phyloP scores from a whole-genome alignment of 1,140 invertebrate species.

The Drosophila ohnishii region DNA sequence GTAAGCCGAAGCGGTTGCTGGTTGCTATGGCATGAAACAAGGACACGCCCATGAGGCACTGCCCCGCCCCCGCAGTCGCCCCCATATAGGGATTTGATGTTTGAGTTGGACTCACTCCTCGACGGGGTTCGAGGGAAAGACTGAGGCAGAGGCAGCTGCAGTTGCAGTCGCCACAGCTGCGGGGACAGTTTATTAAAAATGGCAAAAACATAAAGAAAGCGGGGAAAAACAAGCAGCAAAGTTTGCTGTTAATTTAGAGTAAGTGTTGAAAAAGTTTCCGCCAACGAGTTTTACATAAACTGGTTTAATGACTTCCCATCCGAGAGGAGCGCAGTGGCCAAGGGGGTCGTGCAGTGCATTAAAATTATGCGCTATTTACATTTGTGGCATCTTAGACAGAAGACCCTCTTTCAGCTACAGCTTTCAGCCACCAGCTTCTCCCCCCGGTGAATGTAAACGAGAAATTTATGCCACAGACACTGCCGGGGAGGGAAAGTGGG shows the following conservation, averaged over 20 bases:
- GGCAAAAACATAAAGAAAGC: constrained; percentile 39
- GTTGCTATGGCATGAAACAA: constrained; percentile 38
- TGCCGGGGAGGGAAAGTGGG: not conserved
- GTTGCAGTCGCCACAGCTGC: constrained; percentile 45
- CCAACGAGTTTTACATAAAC: constrained; percentile 75
- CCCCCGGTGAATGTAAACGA: constrained; percentile 36
- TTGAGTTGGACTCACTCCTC: constrained; percentile 47
- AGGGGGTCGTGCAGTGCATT: constrained; percentile 35
- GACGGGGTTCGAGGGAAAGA: not conserved
- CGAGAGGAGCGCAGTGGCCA: not conserved
- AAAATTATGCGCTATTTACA: constrained; percentile 55
- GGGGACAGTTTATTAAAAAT: constrained; percentile 50
- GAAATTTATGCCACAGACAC: constrained; percentile 48
- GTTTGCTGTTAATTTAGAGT: constrained; percentile 75
- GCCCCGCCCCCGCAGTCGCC: not conserved
- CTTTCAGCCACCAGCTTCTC: constrained; percentile 1
- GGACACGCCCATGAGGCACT: constrained; percentile 35
- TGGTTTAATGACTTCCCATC: constrained; percentile 63
- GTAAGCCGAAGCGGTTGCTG: constrained; percentile 29
- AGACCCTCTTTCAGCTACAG: constrained; percentile 19
- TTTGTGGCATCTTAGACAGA: constrained; percentile 53
- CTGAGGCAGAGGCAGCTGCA: constrained; percentile 5
- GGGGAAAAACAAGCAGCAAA: constrained; percentile 48
- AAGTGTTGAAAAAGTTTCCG: constrained; percentile 69
- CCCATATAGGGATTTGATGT: constrained; percentile 45